Evolutionary conservation across 2,113 vertebrate species (phyloP).

Genomic region (Scomber scombrus): DNA sequence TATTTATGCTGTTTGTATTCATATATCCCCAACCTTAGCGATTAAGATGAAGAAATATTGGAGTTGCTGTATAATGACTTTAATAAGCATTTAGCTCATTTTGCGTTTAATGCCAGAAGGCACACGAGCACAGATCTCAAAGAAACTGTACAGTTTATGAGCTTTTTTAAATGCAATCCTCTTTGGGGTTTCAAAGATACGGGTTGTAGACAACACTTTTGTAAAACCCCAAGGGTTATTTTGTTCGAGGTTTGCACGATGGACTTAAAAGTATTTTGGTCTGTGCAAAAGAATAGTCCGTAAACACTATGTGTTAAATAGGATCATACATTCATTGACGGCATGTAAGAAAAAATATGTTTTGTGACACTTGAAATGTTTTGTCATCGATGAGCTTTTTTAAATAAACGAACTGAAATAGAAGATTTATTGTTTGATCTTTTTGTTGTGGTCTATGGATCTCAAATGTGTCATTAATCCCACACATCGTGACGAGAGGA

Average conservation of each 20-base stretch:
- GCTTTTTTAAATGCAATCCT: constrained; percentile 84
- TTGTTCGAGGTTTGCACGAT: constrained; percentile 87
- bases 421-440: constrained; percentile 40
- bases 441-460: background rate
- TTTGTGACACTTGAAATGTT: constrained; percentile 45
- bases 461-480: background rate
- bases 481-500: background rate
- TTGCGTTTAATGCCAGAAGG: constrained; percentile 52
- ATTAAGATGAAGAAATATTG: constrained; percentile 14
- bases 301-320: constrained; percentile 88
- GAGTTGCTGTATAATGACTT: constrained; percentile 39
- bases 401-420: constrained; percentile 62
- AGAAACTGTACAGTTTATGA: constrained; percentile 68
- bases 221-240: constrained; percentile 89
- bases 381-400: constrained; percentile 37
- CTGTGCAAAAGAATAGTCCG: constrained; percentile 85
- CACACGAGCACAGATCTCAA: constrained; percentile 77
- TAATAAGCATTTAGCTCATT: constrained; percentile 62
- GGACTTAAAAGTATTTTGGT: constrained; percentile 86
- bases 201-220: constrained; percentile 86
- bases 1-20: constrained; percentile 35
- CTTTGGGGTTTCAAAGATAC: constrained; percentile 85
- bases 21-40: background rate
- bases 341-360: constrained; percentile 8
- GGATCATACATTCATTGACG: constrained; percentile 29